Conservation (phyloP, 2,113 vertebrate genomes). For the Corvus moneduloides region DNA sequence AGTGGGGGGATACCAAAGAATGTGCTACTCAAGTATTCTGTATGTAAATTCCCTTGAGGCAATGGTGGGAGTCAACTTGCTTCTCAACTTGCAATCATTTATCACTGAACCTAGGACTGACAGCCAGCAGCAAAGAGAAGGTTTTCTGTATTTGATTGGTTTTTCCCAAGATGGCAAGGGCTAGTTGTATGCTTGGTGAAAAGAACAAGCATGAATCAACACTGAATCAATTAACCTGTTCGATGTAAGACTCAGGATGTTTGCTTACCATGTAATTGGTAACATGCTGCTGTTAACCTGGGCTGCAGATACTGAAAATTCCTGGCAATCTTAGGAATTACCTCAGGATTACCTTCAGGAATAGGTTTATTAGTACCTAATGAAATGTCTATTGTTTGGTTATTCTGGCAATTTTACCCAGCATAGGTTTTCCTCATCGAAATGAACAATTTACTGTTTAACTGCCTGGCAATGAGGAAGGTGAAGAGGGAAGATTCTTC, state of each 20-base stretch:
- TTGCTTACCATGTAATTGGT: not conserved
- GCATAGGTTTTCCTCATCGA: not conserved
- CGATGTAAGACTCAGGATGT: not conserved
- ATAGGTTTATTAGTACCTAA: not conserved
- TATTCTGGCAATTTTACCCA: not conserved
- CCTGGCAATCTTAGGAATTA: not conserved
- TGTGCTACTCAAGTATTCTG: not conserved
- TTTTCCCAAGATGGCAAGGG: not conserved
- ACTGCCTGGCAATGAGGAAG: not conserved
- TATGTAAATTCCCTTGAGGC: not conserved
- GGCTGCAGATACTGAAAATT: not conserved
- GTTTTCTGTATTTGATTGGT: not conserved
- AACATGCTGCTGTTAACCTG: not conserved
- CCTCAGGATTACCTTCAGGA: not conserved
- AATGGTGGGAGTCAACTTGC: not conserved
- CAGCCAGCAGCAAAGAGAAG: not conserved
- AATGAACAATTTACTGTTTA: not conserved
- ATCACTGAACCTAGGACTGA: not conserved
- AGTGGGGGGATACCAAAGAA: not conserved
- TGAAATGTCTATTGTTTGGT: not conserved
- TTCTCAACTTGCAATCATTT: not conserved
- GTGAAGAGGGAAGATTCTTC: not conserved
- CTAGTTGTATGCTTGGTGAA: not conserved
- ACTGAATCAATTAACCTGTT: not conserved
- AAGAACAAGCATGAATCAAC: not conserved